phyloP scores from a whole-genome alignment of 1,140 invertebrate genomes.

The Teleopsis dalmanni region DNA sequence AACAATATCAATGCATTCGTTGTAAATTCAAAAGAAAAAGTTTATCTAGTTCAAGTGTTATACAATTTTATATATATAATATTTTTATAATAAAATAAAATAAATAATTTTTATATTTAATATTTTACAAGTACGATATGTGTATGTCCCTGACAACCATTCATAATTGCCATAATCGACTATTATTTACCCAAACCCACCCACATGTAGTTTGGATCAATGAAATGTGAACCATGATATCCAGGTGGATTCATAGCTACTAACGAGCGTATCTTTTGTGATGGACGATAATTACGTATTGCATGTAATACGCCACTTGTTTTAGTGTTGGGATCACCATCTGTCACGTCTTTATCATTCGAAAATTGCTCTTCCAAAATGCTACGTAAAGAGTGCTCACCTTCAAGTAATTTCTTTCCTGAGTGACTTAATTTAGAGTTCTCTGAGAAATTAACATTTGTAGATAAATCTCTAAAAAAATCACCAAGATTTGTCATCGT shows the following conservation, averaged over 20 bases:
- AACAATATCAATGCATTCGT: no score
- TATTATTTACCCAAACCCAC: slow-evolving; percentile 43
- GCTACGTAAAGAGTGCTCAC: slow-evolving; percentile 24
- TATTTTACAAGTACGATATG: no score
- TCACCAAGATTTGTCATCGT: slow-evolving; percentile 40
- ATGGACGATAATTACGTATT: slow-evolving; percentile 30
- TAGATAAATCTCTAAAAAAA: slow-evolving; percentile 35
- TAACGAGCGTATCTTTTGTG: slow-evolving; percentile 36
- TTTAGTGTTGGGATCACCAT: slow-evolving; percentile 6
- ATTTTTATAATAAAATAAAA: no score
- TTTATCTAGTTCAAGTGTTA: no score
- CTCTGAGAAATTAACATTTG: slow-evolving; percentile 34
- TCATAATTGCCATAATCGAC: no score
- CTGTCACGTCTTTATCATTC: background rate
- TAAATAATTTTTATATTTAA: no score
- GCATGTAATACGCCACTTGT: slow-evolving; percentile 18
- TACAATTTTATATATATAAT: no score
- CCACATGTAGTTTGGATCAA: slow-evolving; percentile 44
- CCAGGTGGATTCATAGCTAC: slow-evolving; percentile 38
- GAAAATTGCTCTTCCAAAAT: slow-evolving; percentile 5
- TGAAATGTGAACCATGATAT: slow-evolving; percentile 37
- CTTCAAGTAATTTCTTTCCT: slow-evolving; percentile 27
- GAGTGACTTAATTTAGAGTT: slow-evolving; percentile 22
- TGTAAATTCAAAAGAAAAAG: no score
- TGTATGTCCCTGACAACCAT: no score